A percentile compares a stretch with the other conserved stretches of the same genome.
Evolutionary conservation across 2,113 vertebrate genomes (phyloP).

Genomic region (Neopipo cinnamomea): DNA sequence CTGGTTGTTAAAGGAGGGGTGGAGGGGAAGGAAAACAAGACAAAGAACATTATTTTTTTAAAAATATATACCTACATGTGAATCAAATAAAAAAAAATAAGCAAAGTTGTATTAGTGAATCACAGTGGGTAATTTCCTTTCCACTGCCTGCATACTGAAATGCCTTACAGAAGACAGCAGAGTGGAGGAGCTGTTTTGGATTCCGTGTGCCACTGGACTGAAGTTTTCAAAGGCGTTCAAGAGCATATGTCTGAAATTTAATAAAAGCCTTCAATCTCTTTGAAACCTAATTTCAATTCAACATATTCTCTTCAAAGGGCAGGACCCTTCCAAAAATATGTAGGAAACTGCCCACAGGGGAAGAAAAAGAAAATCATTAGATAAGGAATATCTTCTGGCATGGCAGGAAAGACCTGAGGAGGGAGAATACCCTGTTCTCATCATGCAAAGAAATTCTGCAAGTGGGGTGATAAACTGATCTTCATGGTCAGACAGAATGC

Average conservation of each 20-base stretch:
- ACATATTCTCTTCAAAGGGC: not conserved
- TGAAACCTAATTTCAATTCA: not conserved
- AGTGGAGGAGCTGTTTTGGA: not conserved
- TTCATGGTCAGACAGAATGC: not conserved
- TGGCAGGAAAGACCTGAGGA: not conserved
- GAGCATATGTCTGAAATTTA: not conserved
- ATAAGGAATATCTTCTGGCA: not conserved
- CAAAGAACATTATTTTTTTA: fast-evolving
- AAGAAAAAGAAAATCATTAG: not conserved
- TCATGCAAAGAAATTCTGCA: not conserved
- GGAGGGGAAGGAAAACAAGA: not conserved
- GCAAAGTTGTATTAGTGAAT: not conserved
- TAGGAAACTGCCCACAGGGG: not conserved
- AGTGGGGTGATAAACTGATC: not conserved
- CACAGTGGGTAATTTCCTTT: not conserved
- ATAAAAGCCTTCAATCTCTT: not conserved
- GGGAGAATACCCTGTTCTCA: not conserved
- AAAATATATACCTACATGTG: not conserved
- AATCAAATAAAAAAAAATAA: not conserved
- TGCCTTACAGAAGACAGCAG: not conserved
- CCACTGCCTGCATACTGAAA: not conserved
- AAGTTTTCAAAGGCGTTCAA: not conserved
- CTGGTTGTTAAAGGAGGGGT: not conserved
- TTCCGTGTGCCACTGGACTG: not conserved
- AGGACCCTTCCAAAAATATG: not conserved